phyloP scores from a whole-genome alignment of 2,888 invertebrate genomes.

The Drosophila prostipennis region DNA sequence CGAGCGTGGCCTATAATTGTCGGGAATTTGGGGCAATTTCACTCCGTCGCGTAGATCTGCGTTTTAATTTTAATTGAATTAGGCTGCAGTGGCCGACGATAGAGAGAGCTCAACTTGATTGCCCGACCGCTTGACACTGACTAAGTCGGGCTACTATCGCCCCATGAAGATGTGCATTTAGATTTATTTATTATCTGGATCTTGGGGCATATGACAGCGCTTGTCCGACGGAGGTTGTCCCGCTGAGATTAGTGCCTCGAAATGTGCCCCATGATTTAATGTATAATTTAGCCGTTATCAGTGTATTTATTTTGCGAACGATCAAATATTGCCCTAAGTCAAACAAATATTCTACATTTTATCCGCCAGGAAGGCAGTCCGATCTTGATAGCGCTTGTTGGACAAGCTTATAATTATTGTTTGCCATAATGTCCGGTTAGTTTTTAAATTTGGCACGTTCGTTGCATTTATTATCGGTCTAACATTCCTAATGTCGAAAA shows the following conservation, averaged over 20 bases:
- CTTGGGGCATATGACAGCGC: conserved; percentile 17
- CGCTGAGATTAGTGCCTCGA: conserved; percentile 57
- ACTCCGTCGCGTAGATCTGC: conserved; percentile 67
- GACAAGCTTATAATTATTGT: not conserved
- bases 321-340: conserved; percentile 35
- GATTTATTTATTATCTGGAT: conserved; percentile 66
- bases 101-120: conserved; percentile 42
- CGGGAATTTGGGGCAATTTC: conserved; percentile 69
- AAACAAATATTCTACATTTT: not conserved
- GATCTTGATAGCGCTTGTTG: conserved; percentile 15
- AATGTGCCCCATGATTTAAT: conserved; percentile 39
- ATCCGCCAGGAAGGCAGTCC: conserved; percentile 3
- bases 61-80: conserved; percentile 77
- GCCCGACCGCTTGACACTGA: conserved; percentile 65
- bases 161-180: conserved; percentile 59
- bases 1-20: conserved; percentile 40
- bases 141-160: conserved; percentile 38
- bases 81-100: conserved; percentile 58
- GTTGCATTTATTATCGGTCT: not conserved
- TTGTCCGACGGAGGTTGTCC: conserved; percentile 15
- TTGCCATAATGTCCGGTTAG: not conserved
- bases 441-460: conserved; percentile 6
- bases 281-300: conserved; percentile 41
- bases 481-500: not conserved
- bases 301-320: conserved; percentile 37